Evolutionary conservation across 2,797 vertebrate species (phyloP).

Genomic region (Sebastes steindachneri): DNA sequence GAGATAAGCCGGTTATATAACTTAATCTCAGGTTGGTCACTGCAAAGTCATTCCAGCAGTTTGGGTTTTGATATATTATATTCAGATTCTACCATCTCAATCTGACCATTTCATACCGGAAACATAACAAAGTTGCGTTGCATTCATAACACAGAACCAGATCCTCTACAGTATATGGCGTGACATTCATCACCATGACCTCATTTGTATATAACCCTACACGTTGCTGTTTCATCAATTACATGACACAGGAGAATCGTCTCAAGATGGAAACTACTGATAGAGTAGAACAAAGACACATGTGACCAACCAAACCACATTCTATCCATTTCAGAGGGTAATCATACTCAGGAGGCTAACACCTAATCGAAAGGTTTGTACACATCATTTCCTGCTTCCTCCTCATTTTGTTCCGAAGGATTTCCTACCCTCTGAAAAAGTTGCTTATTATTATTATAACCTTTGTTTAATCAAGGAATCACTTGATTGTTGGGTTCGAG

Average conservation of each 20-base stretch:
- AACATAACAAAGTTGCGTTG: background rate
- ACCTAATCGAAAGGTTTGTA: background rate
- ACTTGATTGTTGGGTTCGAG: background rate
- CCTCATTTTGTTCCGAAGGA: background rate
- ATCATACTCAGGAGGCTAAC: background rate
- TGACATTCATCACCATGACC: background rate
- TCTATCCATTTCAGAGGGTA: background rate
- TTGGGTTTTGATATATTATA: background rate
- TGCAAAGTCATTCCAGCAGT: background rate
- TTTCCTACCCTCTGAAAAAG: background rate
- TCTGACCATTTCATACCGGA: background rate
- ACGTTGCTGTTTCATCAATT: background rate
- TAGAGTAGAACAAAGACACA: background rate
- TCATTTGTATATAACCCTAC: background rate
- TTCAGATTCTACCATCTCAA: background rate
- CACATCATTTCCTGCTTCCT: background rate
- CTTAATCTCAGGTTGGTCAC: background rate
- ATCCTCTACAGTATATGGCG: background rate
- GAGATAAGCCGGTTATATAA: background rate
- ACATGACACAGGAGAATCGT: background rate
- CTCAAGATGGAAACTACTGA: background rate
- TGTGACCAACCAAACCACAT: background rate
- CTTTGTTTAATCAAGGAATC: background rate
- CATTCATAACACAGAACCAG: background rate
- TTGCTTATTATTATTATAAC: background rate